Evolutionary conservation across 2,888 invertebrate genomes (phyloP), one percentile per base, ranked within the genome.

Genomic region (Papilio gigon): DNA sequence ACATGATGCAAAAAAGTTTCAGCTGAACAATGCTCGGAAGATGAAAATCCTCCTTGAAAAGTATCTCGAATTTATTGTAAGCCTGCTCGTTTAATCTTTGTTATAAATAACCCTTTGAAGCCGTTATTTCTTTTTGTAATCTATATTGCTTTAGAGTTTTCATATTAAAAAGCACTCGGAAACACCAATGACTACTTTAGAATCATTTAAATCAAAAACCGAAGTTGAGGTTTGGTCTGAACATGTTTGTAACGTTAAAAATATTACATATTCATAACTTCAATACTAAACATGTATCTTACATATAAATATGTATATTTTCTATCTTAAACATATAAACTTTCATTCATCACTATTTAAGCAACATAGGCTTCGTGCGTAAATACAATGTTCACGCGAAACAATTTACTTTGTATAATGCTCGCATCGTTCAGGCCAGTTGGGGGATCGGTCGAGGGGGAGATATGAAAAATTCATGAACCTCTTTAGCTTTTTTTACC

Each of bases 381-480:
- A 53, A 37, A 50, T 35, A 64, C 35, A 50, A 56, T 53, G 53
- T 17, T 30, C 17, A 22, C 11, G 35, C 30, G 42, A 58, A 65
- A 56, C 65, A 65, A 65, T 65, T 65, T 65, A 40, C n/a, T 42
- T 30, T 27, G 58, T 65, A 56, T 65, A 58, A 65, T 33, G 44
- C 33, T 44, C 9, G 58, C 56, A 65, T 65, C 42, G 42, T 65
- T 65, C 65, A 58, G 42, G 30, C 30, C 42, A 14, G 25, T 14
- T n/a, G n/a, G 50, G 12, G 27, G 25, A 14, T 1, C 14, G 50
- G 22, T 25, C 14, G 50, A n/a, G 53, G 30, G 8, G 30, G 3
- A 58, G 3, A 58, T 22, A 27, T 65, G 42, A 56, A 65, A 58
- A 42, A 65, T 65, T 56, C 58, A 65, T 65, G 58, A 65, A 42